phyloP scores from a whole-genome alignment of 1,140 invertebrate genomes.

The Drosophila triauraria region DNA sequence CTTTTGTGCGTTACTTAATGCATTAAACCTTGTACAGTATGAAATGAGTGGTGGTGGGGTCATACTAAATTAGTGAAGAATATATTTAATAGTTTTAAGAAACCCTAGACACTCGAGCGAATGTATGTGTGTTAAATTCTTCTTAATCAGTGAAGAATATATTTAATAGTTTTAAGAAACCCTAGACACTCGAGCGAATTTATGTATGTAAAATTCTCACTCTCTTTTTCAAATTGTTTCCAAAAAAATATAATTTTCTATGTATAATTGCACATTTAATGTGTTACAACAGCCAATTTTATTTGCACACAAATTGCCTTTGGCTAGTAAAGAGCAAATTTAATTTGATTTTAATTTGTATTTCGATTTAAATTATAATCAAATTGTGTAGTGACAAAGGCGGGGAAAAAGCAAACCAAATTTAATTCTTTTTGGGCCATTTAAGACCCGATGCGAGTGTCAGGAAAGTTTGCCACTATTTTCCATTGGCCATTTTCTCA shows the following conservation, averaged over 20 bases:
- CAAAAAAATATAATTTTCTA: too few relatives aligned
- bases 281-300: slow-evolving; percentile 1
- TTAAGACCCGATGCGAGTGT: slow-evolving; percentile 10
- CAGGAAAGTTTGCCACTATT: slow-evolving; percentile 25
- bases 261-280: neutral
- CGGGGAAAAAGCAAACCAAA: neutral
- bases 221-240: too few relatives aligned
- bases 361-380: slow-evolving; percentile 21
- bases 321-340: slow-evolving; percentile 10
- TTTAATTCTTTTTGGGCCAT: slow-evolving; percentile 13
- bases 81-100: too few relatives aligned
- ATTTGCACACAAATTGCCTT: slow-evolving; percentile 12
- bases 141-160: too few relatives aligned
- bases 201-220: too few relatives aligned
- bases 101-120: too few relatives aligned
- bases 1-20: slow-evolving; percentile 18
- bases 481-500: slow-evolving; percentile 16
- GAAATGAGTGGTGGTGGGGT: neutral
- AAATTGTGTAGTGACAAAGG: slow-evolving; percentile 9
- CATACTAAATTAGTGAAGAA: too few relatives aligned
- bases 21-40: slow-evolving; percentile 11
- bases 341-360: slow-evolving; percentile 33
- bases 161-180: too few relatives aligned
- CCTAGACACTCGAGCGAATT: too few relatives aligned
- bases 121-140: too few relatives aligned